Percentiles rank a stretch among this genome's conserved stretches.
phyloP scores from a whole-genome alignment of 2,888 invertebrate genomes.

The Amiota communis region DNA sequence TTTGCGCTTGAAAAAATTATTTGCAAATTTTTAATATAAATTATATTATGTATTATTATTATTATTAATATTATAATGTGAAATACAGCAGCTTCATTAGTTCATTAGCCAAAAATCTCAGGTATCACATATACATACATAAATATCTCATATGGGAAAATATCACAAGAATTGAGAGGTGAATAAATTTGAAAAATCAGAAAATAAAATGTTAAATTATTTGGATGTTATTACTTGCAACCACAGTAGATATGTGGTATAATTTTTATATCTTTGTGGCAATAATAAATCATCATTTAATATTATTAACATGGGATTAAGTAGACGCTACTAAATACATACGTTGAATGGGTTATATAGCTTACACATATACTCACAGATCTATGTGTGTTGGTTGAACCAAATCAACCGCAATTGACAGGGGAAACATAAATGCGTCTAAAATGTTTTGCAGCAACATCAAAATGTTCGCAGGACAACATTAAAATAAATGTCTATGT shows the following conservation, averaged over 20 bases:
- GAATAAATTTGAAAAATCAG: too few species aligned
- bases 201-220: too few species aligned
- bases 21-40: too few species aligned
- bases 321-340: constrained; percentile 51
- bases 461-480: constrained; percentile 49
- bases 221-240: too few species aligned
- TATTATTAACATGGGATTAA: constrained; percentile 62
- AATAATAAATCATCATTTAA: constrained; percentile 62
- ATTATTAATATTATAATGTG: too few species aligned
- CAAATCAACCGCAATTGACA: constrained; percentile 60
- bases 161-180: too few species aligned
- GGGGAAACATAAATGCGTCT: constrained; percentile 48
- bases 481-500: constrained; percentile 58
- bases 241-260: not conserved
- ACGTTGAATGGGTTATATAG: not conserved
- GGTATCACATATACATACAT: too few species aligned
- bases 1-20: too few species aligned
- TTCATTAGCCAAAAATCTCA: too few species aligned
- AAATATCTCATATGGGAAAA: too few species aligned
- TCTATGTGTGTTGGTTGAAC: constrained; percentile 44
- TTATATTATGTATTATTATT: too few species aligned
- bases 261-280: constrained; percentile 30
- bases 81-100: too few species aligned
- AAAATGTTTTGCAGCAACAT: constrained; percentile 53
- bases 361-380: constrained; percentile 45